Evolutionary conservation across 37 sponge, comb jelly and placozoan species (phyloP), one percentile per base, ranked within the genome.

Genomic region (Dysidea cf. avara): DNA sequence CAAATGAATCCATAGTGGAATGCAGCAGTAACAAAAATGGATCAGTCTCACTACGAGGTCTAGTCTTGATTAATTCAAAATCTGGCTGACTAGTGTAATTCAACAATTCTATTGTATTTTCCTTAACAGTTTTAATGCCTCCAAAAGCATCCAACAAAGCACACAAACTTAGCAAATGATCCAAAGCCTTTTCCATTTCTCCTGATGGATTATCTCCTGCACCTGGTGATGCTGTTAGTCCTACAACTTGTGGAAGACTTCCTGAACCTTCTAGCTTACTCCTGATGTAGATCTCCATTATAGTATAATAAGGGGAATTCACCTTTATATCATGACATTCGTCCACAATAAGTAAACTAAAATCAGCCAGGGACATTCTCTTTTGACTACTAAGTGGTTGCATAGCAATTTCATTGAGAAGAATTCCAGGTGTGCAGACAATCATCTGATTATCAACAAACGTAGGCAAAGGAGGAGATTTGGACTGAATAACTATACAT

Each of bases 241-340:
- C 86, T 43, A 85, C 51, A 18, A 85, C 48, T 68, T 85, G 86
- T 0, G 85, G 85, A 51, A 85, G 68, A 2, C 2, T 3, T 11
- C 26, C 30, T 26, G 32, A 46, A 22, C 60, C 65, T 25, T 17
- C 54, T 6, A 57, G 34, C 54, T 85, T 71, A 20, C 51, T 33
- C 31, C 61, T 64, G 16, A 79, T 43, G 62, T 79, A 85, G 26
- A 40, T 39, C 21, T 22, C 24, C 86, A 85, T 85, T 43, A 85
- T 33, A 1, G 35, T 50, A 18, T 71, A 81, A 39, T 94, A 49
- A 43, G 81, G 69, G 43, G 83, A 66, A 54, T 61, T 68, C 30
- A 81, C 75, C 55, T 61, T 58, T 14, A 87, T 70, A 40, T 89
- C 76, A 56, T 94, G 95, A 52, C 95, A 94, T 59, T 94, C 95